Conservation (phyloP, 2,113 vertebrate species). For the Hippoglossus stenolepis region DNA sequence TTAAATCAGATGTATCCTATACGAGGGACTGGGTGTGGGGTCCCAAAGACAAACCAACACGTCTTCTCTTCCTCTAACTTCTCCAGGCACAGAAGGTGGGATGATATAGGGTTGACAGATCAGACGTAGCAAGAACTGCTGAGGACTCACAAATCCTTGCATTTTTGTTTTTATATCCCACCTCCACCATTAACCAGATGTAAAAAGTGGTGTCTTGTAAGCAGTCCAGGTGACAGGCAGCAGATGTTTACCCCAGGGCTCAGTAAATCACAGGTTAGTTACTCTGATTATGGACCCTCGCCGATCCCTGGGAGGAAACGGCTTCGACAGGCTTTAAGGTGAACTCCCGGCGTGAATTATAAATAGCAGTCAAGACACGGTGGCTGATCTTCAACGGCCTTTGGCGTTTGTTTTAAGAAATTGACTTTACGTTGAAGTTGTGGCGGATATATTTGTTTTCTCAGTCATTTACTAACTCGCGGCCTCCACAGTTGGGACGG, state of each 20-base stretch:
- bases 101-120: conserved; percentile 33
- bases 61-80: neutral
- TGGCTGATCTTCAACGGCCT: neutral
- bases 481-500: no score
- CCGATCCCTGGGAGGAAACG: conserved; percentile 37
- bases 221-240: conserved; percentile 63
- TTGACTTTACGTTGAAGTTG: neutral
- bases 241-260: conserved; percentile 71
- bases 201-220: conserved; percentile 60
- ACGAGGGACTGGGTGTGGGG: neutral
- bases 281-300: conserved; percentile 63
- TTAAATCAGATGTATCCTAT: neutral
- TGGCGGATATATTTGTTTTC: neutral
- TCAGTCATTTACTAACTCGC: neutral
- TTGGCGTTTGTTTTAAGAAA: neutral
- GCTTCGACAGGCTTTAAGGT: conserved; percentile 45
- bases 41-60: conserved; percentile 32
- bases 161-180: neutral
- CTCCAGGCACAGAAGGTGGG: conserved; percentile 38
- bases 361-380: conserved; percentile 5
- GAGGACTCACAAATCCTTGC: conserved; percentile 48
- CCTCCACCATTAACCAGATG: conserved; percentile 50
- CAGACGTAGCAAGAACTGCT: conserved; percentile 49
- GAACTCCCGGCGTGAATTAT: conserved; percentile 51
- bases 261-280: conserved; percentile 70